These are phyloP conservation scores for Siniperca knerii DNA, from an alignment of 2,113 vertebrate genomes.

Conservation along the genomic window DNA sequence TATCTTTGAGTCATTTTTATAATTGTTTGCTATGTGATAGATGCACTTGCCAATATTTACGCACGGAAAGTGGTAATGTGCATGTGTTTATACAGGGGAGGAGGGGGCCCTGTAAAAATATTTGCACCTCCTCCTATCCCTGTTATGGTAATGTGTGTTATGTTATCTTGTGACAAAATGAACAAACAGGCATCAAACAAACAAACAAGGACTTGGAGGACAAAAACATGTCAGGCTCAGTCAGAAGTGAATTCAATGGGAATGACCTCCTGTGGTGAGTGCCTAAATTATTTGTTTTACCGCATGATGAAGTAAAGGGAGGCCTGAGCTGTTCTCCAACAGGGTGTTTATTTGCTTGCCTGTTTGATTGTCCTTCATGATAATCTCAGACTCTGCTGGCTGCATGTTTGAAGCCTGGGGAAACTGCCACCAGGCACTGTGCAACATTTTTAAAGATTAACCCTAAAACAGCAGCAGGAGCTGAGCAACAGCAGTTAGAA, in stretches of 20 bases:
- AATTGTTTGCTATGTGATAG: slow-evolving; percentile 50
- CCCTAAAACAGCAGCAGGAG: not conserved
- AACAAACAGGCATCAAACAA: slow-evolving; percentile 68
- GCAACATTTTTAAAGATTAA: slow-evolving; percentile 29
- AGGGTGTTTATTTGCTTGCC: slow-evolving; percentile 21
- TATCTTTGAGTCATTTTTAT: slow-evolving; percentile 24
- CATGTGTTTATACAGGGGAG: slow-evolving; percentile 56
- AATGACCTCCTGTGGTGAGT: slow-evolving; percentile 48
- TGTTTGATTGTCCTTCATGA: slow-evolving; percentile 58
- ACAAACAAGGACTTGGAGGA: slow-evolving; percentile 59
- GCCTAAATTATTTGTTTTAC: slow-evolving; percentile 62
- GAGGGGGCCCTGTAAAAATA: slow-evolving; percentile 48
- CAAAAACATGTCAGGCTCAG: slow-evolving; percentile 38
- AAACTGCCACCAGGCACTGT: slow-evolving; percentile 2
- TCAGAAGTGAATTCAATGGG: slow-evolving; percentile 17
- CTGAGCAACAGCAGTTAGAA: not conserved
- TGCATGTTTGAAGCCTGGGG: slow-evolving; percentile 39
- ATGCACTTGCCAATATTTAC: slow-evolving; percentile 56
- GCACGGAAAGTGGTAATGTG: slow-evolving; percentile 39
- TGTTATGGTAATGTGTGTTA: slow-evolving; percentile 44
- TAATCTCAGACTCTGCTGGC: slow-evolving; percentile 40
- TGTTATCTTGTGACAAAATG: slow-evolving; percentile 65
- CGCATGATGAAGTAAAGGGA: slow-evolving; percentile 38
- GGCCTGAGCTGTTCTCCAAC: slow-evolving; percentile 30
- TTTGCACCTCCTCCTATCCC: slow-evolving; percentile 59